Percentiles rank a stretch among this genome's conserved stretches.
Conservation (phyloP, 1,140 invertebrate species). For the Aphelenchoides fujianensis region DNA sequence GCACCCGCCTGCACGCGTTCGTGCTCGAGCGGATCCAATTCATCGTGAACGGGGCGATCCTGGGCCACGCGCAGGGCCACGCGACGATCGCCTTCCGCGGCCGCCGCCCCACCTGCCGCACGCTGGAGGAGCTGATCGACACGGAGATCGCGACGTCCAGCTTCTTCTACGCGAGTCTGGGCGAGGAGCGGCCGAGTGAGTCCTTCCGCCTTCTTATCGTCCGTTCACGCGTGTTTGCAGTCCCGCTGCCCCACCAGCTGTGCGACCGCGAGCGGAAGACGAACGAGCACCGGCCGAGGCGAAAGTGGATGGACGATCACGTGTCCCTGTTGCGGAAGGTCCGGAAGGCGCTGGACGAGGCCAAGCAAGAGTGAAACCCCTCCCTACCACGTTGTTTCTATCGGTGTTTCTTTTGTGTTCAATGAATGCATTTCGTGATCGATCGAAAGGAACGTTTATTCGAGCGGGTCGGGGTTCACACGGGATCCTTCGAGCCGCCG, state of each 20-base stretch:
- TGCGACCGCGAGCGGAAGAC: not conserved
- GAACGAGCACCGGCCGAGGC: not conserved
- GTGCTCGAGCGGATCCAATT: not conserved
- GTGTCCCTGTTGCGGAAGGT: not conserved
- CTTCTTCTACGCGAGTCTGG: not conserved
- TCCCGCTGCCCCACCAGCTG: not conserved
- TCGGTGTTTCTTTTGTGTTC: too few species aligned
- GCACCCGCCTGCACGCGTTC: not conserved
- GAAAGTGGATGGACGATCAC: not conserved
- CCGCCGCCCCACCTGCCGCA: not conserved
- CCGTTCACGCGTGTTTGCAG: too few species aligned
- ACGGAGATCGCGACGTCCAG: not conserved
- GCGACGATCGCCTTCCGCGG: not conserved
- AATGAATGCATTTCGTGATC: too few species aligned
- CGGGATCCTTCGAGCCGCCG: not conserved
- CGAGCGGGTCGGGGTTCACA: not conserved
- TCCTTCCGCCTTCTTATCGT: not conserved
- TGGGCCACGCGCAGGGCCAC: not conserved
- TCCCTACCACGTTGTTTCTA: too few species aligned
- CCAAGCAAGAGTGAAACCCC: too few species aligned
- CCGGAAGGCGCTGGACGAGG: not conserved
- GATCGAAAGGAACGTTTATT: too few species aligned
- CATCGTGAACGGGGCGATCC: not conserved
- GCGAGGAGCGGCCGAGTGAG: not conserved
- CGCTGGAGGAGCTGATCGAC: not conserved